Evolutionary conservation across 2,113 vertebrate species (phyloP), one percentile per base, ranked within the genome.

Genomic region (Indri indri): DNA sequence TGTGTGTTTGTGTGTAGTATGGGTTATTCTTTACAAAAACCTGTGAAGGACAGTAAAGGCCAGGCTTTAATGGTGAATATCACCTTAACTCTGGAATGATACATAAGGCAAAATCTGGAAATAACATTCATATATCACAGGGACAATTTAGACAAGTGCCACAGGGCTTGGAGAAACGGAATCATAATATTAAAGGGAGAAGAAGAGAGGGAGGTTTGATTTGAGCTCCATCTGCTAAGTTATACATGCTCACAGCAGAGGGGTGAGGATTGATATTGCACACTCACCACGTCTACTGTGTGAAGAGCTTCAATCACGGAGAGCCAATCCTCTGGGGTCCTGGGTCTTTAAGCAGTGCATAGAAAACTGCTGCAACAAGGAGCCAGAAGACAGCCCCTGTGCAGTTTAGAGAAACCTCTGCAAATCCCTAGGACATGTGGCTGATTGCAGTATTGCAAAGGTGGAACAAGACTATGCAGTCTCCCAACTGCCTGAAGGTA

Each of bases 191-290:
- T 32, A 37, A 42, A 66, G 47, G 65, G 12, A 96, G 30, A 54
- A 47, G 22, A 68, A 45, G 14, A 12, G 4, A 23, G 42, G 20
- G 1, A 16, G 2, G 59, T 37, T 8, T 25, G n/a, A 50, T 16
- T 42, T 47, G 42, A 66, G 16, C 2, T 17, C 25, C 8, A 40
- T 40, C 37, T 68, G 9, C 45, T 37, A 8, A 37, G 2, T 79
- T 40, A 66, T 57, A 12, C 1, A 14, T 5, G 3, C 17, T 68
- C 65, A 16, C 17, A 18, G n/a, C 4, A 4, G 1, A 27, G 13
- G 40, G 32, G 17, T 2, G 2, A 66, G 9, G 9, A 5, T 2
- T 1, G 16, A 20, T 23, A 0, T 20, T 25, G 4, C 23, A 3
- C 3, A 30, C 57, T 52, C 42, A 14, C 9, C 0, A 16, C 9